Base-by-base conservation (phyloP, 2,113 vertebrate genomes). In the Chaetorhynchus papuensis region DNA sequence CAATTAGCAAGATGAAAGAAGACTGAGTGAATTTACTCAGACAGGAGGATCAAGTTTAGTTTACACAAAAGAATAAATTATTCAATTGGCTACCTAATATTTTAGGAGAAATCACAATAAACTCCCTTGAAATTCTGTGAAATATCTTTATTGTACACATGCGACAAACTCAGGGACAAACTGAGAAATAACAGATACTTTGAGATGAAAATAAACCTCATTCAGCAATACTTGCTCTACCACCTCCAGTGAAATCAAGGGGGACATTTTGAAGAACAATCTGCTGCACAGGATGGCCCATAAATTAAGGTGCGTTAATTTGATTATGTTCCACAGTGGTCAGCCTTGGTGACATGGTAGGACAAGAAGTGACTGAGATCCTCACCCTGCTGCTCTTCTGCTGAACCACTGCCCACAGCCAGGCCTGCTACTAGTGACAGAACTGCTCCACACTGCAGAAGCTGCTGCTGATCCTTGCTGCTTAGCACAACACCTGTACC, bases 41-140 rank as follows among this genome's bases (percentile, higher is more conserved):
- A 15, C 27, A 80, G 45, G 6, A 76, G 33, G 37, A 96, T 92
- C 59, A 72, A 80, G 12, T 90, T 88, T 69, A 60, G 18, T 56
- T 52, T 65, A 57, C 24, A 72, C 31, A 83, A 93, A 94, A 63
- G 17, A 91, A 77, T 59, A 61, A 64, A 83, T 79, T 50, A 89
- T 70, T 96, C n/a, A 85, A 72, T 4, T 77, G 9, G 39, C 15
- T 69, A 75, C 39, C 33, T 83, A 85, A 69, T 54, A 72, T 74
- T 53, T 93, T 69, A 82, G 39, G 15, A 94, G 53, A 84, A 87
- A 26, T 37, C 22, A 68, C 31, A 87, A 57, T 22, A 82, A 85
- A 72, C 1, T 4, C 19, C 22, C 9, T 23, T 42, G 24, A 79
- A 94, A 85, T 93, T 93, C 45, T 74, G 37, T 44, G 52, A 79